Evolutionary conservation across 37 sponge, comb jelly and placozoan genomes (phyloP).

Genomic region (Eunapius fragilis): DNA sequence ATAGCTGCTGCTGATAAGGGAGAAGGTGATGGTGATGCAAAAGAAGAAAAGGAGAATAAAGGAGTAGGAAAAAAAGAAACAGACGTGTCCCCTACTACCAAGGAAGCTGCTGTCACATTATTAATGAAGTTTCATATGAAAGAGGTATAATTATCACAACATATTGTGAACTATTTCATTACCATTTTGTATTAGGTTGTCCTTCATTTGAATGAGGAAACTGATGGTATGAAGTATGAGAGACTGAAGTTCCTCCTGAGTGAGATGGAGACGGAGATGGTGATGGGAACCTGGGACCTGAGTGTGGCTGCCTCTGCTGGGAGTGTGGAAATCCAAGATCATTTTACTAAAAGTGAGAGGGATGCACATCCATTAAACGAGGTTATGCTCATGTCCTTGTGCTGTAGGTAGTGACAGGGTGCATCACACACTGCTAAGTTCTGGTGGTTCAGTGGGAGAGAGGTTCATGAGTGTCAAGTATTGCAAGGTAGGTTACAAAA

Average conservation of each 20-base stretch:
- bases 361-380: neutral
- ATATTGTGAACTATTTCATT: too few species aligned
- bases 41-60: slow-evolving; percentile 1
- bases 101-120: neutral
- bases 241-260: slow-evolving; percentile 22
- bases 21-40: neutral
- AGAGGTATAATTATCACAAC: neutral
- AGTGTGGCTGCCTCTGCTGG: slow-evolving; percentile 13
- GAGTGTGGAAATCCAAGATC: slow-evolving; percentile 9
- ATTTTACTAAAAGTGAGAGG: neutral
- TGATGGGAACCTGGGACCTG: slow-evolving; percentile 33
- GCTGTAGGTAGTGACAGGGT: neutral
- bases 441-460: neutral
- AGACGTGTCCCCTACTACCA: neutral
- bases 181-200: neutral
- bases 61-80: neutral
- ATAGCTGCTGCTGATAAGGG: neutral
- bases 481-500: slow-evolving; percentile 7
- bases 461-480: slow-evolving; percentile 31
- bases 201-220: neutral
- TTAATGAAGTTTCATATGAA: neutral
- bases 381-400: neutral
- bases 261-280: slow-evolving; percentile 8
- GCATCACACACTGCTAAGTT: neutral
- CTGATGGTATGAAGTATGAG: slow-evolving; percentile 4